Conservation (phyloP, 2,888 invertebrate species). For the Parnassius orleans region DNA sequence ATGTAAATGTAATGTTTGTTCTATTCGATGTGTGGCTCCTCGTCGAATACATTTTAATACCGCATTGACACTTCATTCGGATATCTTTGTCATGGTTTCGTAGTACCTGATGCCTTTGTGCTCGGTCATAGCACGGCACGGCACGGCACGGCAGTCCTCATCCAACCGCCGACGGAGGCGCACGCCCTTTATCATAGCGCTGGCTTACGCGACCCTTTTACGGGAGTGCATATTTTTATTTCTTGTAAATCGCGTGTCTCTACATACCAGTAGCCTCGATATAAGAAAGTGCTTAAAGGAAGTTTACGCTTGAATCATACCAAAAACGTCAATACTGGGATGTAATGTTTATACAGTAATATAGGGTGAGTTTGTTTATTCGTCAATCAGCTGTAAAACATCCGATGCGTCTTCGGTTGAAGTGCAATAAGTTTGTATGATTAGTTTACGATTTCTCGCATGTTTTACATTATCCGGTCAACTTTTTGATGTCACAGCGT, state of each 20-base stretch:
- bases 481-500: background rate
- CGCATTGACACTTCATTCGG: constrained; percentile 46
- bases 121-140: constrained; percentile 24
- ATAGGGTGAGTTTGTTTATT: constrained; percentile 65
- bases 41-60: constrained; percentile 40
- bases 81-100: constrained; percentile 38
- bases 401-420: constrained; percentile 24
- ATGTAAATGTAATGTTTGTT: no score
- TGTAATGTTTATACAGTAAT: constrained; percentile 53
- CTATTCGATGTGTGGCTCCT: background rate
- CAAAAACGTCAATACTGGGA: constrained; percentile 49
- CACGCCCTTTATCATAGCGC: constrained; percentile 58
- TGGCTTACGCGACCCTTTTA: constrained; percentile 55
- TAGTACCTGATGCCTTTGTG: constrained; percentile 54
- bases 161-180: constrained; percentile 56
- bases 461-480: background rate
- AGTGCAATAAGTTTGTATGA: constrained; percentile 8
- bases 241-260: constrained; percentile 61
- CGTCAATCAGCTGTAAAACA: constrained; percentile 59
- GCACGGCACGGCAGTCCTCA: constrained; percentile 49
- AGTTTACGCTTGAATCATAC: constrained; percentile 46
- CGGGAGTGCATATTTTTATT: constrained; percentile 57
- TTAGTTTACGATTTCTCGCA: background rate
- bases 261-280: constrained; percentile 37
- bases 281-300: constrained; percentile 41